phyloP scores from a whole-genome alignment of 1,140 invertebrate genomes.

The Kradibia gibbosae region DNA sequence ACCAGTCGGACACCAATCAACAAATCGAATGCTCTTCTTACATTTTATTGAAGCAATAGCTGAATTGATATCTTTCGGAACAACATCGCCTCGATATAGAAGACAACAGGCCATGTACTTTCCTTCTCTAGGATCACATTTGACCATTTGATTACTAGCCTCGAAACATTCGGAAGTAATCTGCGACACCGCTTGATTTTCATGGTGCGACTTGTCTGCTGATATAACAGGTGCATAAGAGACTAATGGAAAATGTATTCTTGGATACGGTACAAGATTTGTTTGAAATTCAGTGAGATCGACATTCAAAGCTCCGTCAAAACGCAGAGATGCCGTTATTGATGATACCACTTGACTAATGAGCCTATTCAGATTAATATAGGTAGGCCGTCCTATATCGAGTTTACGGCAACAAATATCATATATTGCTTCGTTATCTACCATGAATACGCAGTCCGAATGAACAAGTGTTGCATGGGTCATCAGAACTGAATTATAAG shows the following conservation, averaged over 20 bases:
- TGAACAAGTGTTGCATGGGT: conserved; percentile 52
- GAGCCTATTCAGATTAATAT: conserved; percentile 78
- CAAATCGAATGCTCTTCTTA: conserved; percentile 76
- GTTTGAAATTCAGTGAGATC: conserved; percentile 89
- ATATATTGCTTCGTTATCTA: conserved; percentile 82
- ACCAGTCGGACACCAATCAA: conserved; percentile 82
- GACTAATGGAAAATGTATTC: conserved; percentile 82
- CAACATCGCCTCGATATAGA: conserved; percentile 78
- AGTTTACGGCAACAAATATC: conserved; percentile 80
- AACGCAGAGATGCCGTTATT: conserved; percentile 83
- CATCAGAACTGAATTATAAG: conserved; percentile 53
- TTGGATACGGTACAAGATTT: conserved; percentile 79
- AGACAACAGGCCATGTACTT: conserved; percentile 85
- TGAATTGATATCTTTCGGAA: conserved; percentile 55
- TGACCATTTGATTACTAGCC: conserved; percentile 80
- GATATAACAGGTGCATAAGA: conserved; percentile 58
- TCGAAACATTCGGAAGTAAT: conserved; percentile 80
- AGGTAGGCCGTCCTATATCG: conserved; percentile 78
- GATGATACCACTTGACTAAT: conserved; percentile 85
- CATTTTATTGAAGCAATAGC: conserved; percentile 54
- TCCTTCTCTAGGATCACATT: conserved; percentile 78
- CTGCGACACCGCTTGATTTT: conserved; percentile 78
- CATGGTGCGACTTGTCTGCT: conserved; percentile 74
- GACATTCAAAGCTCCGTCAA: conserved; percentile 71
- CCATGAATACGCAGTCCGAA: conserved; percentile 55